Percentiles rank a stretch among this genome's conserved stretches.
These are phyloP conservation scores for Mesoligia furuncula DNA, from an alignment of 2,888 invertebrate genomes.

Conservation along the genomic window DNA sequence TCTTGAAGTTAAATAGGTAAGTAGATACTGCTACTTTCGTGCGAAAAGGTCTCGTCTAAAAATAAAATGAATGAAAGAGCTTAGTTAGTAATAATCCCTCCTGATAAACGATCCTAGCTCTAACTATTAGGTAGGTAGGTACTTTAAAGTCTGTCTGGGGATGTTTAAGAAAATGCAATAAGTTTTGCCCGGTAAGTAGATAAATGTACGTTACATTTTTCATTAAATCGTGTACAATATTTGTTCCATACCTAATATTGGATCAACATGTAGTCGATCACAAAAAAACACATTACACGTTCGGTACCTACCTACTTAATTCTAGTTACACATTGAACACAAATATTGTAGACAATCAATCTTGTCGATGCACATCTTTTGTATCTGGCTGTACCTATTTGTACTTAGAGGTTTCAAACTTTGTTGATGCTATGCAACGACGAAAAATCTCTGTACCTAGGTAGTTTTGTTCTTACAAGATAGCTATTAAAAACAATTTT, in stretches of 20 bases:
- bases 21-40: background rate
- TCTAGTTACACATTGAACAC: no score
- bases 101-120: background rate
- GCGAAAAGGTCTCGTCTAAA: background rate
- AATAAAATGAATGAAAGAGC: background rate
- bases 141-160: background rate
- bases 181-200: background rate
- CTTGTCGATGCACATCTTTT: no score
- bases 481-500: slow-evolving; percentile 24
- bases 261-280: no score
- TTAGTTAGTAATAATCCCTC: background rate
- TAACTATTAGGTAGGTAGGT: no score
- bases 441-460: background rate
- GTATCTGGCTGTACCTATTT: no score
- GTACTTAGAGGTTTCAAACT: background rate
- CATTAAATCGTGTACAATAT: no score
- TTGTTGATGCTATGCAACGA: background rate
- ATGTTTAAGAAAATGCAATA: background rate
- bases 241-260: no score
- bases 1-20: background rate
- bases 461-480: background rate
- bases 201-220: no score
- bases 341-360: no score
- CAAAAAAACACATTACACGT: no score
- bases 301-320: no score